Conservation (phyloP, 2,888 invertebrate genomes). For the Rhagophthalmus giganteus region DNA sequence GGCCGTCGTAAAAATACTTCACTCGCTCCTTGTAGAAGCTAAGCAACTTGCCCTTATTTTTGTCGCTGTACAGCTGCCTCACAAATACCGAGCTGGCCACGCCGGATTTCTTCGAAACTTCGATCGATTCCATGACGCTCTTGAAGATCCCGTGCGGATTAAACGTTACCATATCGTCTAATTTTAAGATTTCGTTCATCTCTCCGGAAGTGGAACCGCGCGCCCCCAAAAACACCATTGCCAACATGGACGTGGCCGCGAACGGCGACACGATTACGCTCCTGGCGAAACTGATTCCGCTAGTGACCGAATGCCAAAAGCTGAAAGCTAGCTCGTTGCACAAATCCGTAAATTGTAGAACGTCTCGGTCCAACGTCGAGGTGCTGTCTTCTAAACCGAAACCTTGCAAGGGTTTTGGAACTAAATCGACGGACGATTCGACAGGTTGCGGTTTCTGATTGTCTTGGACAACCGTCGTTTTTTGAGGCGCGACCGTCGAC, state of each 20-base stretch:
- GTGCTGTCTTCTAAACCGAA: constrained; percentile 79
- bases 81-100: constrained; percentile 80
- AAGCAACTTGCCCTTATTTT: constrained; percentile 75
- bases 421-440: constrained; percentile 57
- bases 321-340: constrained; percentile 85
- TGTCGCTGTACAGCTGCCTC: constrained; percentile 81
- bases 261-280: constrained; percentile 84
- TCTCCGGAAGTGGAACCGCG: constrained; percentile 85
- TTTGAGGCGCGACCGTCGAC: constrained; percentile 60
- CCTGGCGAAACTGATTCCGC: constrained; percentile 72
- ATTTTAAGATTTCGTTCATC: constrained; percentile 82
- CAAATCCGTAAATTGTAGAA: constrained; percentile 75
- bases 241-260: constrained; percentile 81
- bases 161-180: constrained; percentile 88
- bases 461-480: constrained; percentile 23
- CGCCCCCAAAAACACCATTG: constrained; percentile 88
- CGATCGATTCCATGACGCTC: constrained; percentile 81
- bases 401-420: constrained; percentile 61
- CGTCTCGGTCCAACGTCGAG: constrained; percentile 70
- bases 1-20: constrained; percentile 84
- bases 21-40: constrained; percentile 88
- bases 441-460: constrained; percentile 30
- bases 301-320: constrained; percentile 76
- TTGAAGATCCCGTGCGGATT: constrained; percentile 86
- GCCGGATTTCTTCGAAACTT: constrained; percentile 68